Conservation (phyloP, 2,888 invertebrate species). For the Bursaphelenchus okinawaensis region DNA sequence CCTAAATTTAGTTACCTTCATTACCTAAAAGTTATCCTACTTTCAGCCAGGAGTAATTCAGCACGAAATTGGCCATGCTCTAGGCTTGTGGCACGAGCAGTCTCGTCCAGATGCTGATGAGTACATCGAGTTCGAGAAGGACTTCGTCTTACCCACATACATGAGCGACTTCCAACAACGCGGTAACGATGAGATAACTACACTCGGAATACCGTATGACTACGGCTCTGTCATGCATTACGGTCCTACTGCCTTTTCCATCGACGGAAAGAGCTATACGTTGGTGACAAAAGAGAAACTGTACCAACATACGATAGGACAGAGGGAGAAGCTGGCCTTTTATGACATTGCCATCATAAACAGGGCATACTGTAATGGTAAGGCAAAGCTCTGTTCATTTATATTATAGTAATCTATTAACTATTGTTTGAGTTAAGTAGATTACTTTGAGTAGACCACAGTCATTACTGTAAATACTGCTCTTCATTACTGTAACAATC, state of each 20-base stretch:
- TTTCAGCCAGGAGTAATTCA: slow-evolving; percentile 45
- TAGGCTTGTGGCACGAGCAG: slow-evolving; percentile 57
- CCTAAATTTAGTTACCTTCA: no score
- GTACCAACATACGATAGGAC: slow-evolving; percentile 56
- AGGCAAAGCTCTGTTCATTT: slow-evolving; percentile 4
- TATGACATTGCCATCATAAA: slow-evolving; percentile 50
- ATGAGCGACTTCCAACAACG: slow-evolving; percentile 46
- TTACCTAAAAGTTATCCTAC: neutral
- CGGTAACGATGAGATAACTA: slow-evolving; percentile 35
- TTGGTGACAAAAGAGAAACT: slow-evolving; percentile 42
- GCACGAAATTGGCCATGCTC: slow-evolving; percentile 54
- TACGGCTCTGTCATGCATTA: slow-evolving; percentile 55
- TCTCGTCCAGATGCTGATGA: slow-evolving; percentile 49
- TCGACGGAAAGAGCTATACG: slow-evolving; percentile 49
- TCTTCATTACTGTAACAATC: no score
- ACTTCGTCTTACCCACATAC: slow-evolving; percentile 42
- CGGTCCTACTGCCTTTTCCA: slow-evolving; percentile 53
- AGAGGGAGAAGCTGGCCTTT: slow-evolving; percentile 53
- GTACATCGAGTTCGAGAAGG: slow-evolving; percentile 31
- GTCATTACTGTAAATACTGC: no score
- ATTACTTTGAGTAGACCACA: no score
- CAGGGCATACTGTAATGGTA: slow-evolving; percentile 52
- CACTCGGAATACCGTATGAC: slow-evolving; percentile 51
- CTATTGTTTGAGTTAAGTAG: no score
- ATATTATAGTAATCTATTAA: no score